Evolutionary conservation across 2,797 vertebrate genomes (phyloP), one percentile per base, ranked within the genome.

Genomic region (Pitangus sulphuratus): DNA sequence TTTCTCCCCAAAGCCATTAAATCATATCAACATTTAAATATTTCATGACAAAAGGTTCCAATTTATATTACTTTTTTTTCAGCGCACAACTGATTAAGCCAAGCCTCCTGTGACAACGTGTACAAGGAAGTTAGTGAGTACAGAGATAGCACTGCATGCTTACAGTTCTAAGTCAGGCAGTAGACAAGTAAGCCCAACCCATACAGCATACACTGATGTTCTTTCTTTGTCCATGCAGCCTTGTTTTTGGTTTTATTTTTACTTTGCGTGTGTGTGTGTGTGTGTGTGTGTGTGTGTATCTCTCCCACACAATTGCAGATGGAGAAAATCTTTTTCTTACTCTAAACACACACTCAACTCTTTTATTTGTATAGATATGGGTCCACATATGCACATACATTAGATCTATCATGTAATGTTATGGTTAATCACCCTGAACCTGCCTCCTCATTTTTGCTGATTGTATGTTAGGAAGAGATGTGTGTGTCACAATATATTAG

Each of bases 11-110:
- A 93, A 97, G 96, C 93, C 94, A 97, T 96, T 97, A 93, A 84
- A 97, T 93, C 89, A 95, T 89, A 96, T 93, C 84, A 84, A 95
- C 51, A 96, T 64, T 89, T 90, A 93, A 87, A 96, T 95, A 91
- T 94, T 96, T 97, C 71, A 96, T 93, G 86, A 98, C 80, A 92
- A 96, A 95, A 93, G 85, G 89, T 97, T 96, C 93, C 76, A 86
- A 91, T 75, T 95, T 90, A 65, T 84, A 97, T 95, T 94, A 95
- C 93, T 74, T 97, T 90, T 90, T 90, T 83, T 84, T 81, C 95
- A 95, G 90, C 77, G 94, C 87, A 90, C 78, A 93, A 50, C 89
- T 87, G 87, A 97, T 96, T 95, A 97, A 97, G 82, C 78, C 64
- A 95, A 96, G 89, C 84, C 93, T 95, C 95, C 76, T 87, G 95